Base-by-base conservation (phyloP, 2,888 invertebrate species). In the Eustalomyia histrio region DNA sequence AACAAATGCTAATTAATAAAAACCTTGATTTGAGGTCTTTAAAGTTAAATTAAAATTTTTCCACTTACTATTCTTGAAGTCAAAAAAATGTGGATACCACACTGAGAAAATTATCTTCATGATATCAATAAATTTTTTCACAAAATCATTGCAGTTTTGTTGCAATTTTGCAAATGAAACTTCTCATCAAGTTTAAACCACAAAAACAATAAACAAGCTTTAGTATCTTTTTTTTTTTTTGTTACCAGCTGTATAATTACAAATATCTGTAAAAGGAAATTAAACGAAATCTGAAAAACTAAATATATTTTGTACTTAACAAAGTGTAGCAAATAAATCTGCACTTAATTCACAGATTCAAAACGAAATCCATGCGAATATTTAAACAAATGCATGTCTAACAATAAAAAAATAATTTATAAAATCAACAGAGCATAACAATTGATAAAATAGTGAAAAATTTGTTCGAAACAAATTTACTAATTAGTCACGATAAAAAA, bases 291-390 rank as follows among this genome's bases (percentile, higher is more conserved):
- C 64, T 61, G 47, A 72, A 68, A 47, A 68, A 35, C 21, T 53
- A 50, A 24, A 43, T 53, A 69, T 67, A 74, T 58, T 81, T 74
- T 78, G 74, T 73, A 78, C 65, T 78, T 78, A 81, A 78, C 81
- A 81, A 81, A 81, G 65, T 81, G 74, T 81, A 69, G 69, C 80
- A 81, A 76, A 74, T 76, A 76, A 69, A 81, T 81, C 69, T 81
- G 80, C 69, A 81, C 57, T 78, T 78, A 18, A 74, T 74, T 74
- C 39, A 55, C 16, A 55, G 71, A 76, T 75, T 33, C 35, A 1
- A 76, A 76, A 69, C 6, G 61, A 60, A 35, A 14, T 55, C 63
- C 7, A 29, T 6, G 7, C 29, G 29, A 29, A 58, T 65, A 58
- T 65, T 60, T 74, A 39, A 67, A 29, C 67, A 33, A 35, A 61